Evolutionary conservation across 2,113 vertebrate genomes (phyloP).

Genomic region (Apaloderma vittatum): DNA sequence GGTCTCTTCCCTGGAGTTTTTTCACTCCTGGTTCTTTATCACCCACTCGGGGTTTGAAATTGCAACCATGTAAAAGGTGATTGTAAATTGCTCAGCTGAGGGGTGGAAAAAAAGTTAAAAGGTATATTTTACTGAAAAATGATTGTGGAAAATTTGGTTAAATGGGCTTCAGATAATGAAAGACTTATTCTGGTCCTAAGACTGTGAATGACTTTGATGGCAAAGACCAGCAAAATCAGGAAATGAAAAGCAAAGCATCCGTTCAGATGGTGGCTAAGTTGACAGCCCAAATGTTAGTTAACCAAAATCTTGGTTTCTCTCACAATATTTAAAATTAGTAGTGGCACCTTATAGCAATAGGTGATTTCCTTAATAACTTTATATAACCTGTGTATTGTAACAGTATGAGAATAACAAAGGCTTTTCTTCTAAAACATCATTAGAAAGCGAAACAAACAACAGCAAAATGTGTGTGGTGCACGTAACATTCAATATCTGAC

Average conservation of each 20-base stretch:
- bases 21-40: not conserved
- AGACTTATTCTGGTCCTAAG: not conserved
- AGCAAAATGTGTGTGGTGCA: rapidly evolving
- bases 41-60: not conserved
- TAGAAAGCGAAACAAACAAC: not conserved
- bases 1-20: not conserved
- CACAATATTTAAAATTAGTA: not conserved
- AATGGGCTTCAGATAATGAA: not conserved
- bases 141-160: not conserved
- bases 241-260: not conserved
- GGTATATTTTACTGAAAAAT: not conserved
- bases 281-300: not conserved
- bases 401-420: not conserved
- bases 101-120: rapidly evolving
- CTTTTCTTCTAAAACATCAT: not conserved
- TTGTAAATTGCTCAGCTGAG: not conserved
- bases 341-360: not conserved
- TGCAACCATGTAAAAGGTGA: not conserved
- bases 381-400: not conserved
- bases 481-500: rapidly evolving
- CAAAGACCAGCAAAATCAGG: not conserved
- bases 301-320: not conserved
- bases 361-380: not conserved
- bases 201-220: not conserved
- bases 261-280: not conserved